Evolutionary conservation across 2,888 invertebrate genomes (phyloP).

Genomic region (Meteorus cinctellus): DNA sequence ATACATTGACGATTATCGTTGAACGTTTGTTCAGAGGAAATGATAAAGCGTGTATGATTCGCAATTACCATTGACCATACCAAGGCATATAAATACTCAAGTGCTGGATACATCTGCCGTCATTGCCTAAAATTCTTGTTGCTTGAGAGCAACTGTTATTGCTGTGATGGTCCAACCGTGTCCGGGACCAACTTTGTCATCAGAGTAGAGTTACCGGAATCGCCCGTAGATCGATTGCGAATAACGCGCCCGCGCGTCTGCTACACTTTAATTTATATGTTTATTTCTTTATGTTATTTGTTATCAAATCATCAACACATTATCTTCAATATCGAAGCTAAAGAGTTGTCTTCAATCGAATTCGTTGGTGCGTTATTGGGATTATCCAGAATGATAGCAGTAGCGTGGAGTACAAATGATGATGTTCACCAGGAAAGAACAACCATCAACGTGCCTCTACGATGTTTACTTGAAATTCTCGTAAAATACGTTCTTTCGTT

Average conservation of each 20-base stretch:
- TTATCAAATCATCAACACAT: slow-evolving; percentile 11
- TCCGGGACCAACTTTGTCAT: slow-evolving; percentile 43
- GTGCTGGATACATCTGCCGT: no score
- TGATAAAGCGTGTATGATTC: background rate
- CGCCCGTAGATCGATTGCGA: slow-evolving; percentile 45
- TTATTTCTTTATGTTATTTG: slow-evolving; percentile 22
- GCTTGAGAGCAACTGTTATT: slow-evolving; percentile 25
- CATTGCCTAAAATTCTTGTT: slow-evolving; percentile 20
- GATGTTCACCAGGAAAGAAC: background rate
- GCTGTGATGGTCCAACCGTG: slow-evolving; percentile 29
- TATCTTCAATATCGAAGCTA: slow-evolving; percentile 4
- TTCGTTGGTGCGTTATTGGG: background rate
- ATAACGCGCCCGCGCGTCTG: slow-evolving; percentile 43
- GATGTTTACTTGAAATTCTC: background rate
- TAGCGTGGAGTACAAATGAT: background rate
- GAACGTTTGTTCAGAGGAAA: background rate
- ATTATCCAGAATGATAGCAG: background rate
- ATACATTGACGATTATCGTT: background rate
- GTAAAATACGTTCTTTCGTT: background rate
- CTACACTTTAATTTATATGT: slow-evolving; percentile 40
- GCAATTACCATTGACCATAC: background rate
- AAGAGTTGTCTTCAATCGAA: background rate
- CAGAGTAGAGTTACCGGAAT: slow-evolving; percentile 38
- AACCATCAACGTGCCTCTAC: background rate
- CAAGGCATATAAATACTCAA: background rate